Percentiles rank a stretch among this genome's conserved stretches.
Conservation (phyloP, 2,797 vertebrate genomes). For the Novumbra hubbsi region DNA sequence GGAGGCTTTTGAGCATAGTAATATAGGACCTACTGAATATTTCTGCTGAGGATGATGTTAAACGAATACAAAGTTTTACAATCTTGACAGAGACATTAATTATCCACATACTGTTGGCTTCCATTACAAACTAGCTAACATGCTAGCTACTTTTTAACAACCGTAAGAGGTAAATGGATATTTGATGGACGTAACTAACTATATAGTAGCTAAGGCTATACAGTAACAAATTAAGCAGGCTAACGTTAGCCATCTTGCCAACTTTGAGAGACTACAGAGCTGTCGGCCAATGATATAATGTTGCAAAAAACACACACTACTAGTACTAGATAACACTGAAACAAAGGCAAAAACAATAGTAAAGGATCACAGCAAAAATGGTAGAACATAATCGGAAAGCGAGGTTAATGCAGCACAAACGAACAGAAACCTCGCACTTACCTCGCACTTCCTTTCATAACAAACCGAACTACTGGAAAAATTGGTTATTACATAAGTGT, state of each 20-base stretch:
- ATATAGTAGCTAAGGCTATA: neutral
- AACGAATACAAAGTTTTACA: neutral
- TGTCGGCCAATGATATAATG: neutral
- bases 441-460: constrained; percentile 47
- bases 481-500: constrained; percentile 26
- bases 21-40: neutral
- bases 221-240: neutral
- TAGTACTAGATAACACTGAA: neutral
- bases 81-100: too few relatives aligned
- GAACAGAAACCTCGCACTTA: neutral
- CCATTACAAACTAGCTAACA: too few relatives aligned
- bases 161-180: neutral
- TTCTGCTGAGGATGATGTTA: neutral
- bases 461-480: neutral
- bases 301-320: neutral
- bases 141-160: too few relatives aligned
- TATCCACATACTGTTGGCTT: neutral
- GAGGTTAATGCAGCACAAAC: neutral
- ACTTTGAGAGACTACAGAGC: neutral
- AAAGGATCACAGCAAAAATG: too few relatives aligned
- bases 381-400: too few relatives aligned
- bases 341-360: neutral
- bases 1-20: neutral
- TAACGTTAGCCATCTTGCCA: neutral
- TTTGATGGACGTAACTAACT: neutral